Evolutionary conservation across 2,113 vertebrate genomes (phyloP).

Genomic region (Strix aluco): DNA sequence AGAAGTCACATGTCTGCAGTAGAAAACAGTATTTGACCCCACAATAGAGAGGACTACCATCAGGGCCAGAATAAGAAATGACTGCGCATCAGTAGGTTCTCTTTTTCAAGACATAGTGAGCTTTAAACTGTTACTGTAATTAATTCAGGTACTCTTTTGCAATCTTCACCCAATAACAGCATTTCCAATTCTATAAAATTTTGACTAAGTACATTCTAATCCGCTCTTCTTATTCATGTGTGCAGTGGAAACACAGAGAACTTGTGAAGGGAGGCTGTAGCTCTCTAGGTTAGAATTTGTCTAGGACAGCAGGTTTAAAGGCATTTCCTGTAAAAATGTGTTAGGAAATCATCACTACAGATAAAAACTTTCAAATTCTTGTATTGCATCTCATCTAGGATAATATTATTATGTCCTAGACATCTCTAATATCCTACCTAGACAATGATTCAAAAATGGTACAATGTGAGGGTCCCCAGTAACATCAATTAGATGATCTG

Average conservation of each 20-base stretch:
- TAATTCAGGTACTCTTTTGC: not conserved
- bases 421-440: not conserved
- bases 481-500: not conserved
- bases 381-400: not conserved
- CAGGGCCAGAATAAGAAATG: not conserved
- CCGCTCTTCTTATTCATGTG: not conserved
- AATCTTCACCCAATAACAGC: not conserved
- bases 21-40: not conserved
- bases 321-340: not conserved
- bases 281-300: not conserved
- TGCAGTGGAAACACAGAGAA: not conserved
- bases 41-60: not conserved
- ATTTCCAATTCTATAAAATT: not conserved
- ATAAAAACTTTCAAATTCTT: not conserved
- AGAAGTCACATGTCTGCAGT: not conserved
- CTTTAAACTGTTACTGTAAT: not conserved
- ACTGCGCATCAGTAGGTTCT: not conserved
- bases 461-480: not conserved
- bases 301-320: not conserved
- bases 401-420: not conserved
- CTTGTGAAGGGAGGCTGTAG: not conserved
- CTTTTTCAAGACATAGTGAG: not conserved
- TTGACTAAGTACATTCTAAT: not conserved
- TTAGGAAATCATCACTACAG: not conserved
- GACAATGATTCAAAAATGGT: not conserved